A percentile compares a stretch with the other conserved stretches of the same genome.
phyloP scores from a whole-genome alignment of 1,140 invertebrate genomes.

The Drosophila pachea region DNA sequence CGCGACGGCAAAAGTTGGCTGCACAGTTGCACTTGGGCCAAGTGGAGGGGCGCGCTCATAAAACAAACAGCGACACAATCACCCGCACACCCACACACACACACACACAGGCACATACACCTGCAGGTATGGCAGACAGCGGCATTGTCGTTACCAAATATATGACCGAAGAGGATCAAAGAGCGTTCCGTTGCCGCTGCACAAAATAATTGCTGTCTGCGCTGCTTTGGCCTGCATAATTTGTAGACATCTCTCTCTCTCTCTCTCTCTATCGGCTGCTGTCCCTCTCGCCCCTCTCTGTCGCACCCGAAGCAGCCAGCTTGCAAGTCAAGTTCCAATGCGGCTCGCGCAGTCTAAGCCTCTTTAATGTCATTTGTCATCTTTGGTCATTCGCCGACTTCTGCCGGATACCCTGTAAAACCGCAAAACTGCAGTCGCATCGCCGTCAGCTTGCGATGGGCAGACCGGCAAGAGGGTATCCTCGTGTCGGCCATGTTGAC shows the following conservation, averaged over 20 bases:
- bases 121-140: slow-evolving; percentile 59
- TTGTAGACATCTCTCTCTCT: slow-evolving; percentile 3
- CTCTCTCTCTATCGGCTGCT: not conserved
- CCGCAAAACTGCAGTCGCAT: too few relatives aligned
- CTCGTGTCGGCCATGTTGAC: too few relatives aligned
- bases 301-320: not conserved
- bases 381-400: slow-evolving; percentile 47
- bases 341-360: slow-evolving; percentile 56
- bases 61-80: slow-evolving; percentile 58
- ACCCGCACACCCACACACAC: slow-evolving; percentile 25
- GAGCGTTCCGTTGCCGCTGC: slow-evolving; percentile 53
- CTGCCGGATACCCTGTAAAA: not conserved
- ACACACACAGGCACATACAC: slow-evolving; percentile 41
- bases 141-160: slow-evolving; percentile 74
- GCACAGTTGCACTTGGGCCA: slow-evolving; percentile 70
- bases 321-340: slow-evolving; percentile 60
- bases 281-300: not conserved
- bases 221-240: slow-evolving; percentile 28
- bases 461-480: not conserved
- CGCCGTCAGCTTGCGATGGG: too few relatives aligned
- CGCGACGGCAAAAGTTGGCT: slow-evolving; percentile 69
- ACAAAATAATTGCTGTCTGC: slow-evolving; percentile 62
- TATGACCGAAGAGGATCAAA: slow-evolving; percentile 72
- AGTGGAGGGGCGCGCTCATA: slow-evolving; percentile 65
- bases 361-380: slow-evolving; percentile 75